Percentiles rank a stretch among this genome's conserved stretches.
phyloP scores from a whole-genome alignment of 2,113 vertebrate species.

The Heterocephalus glaber region DNA sequence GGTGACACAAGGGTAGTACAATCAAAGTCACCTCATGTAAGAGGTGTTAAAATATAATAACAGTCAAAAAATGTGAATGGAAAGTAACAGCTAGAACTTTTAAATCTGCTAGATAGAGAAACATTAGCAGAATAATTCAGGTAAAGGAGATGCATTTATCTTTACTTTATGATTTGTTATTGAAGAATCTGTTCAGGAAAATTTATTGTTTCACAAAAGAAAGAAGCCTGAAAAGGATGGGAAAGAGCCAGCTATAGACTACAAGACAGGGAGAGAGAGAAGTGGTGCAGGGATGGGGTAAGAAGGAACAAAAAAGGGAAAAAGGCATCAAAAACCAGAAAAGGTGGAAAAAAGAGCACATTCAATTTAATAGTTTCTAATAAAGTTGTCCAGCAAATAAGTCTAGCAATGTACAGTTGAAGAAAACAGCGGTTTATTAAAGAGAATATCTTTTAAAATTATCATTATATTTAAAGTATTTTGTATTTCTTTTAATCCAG shows the following conservation, averaged over 20 bases:
- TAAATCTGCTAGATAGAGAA: slow-evolving; percentile 70
- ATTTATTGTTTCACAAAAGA: slow-evolving; percentile 80
- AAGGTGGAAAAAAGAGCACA: slow-evolving; percentile 43
- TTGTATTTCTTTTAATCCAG: not conserved
- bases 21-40: slow-evolving; percentile 70
- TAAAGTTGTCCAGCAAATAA: slow-evolving; percentile 4
- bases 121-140: slow-evolving; percentile 74
- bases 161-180: slow-evolving; percentile 80
- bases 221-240: slow-evolving; percentile 71
- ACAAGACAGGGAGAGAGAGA: slow-evolving; percentile 59
- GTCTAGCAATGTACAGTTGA: not conserved
- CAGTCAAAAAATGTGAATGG: slow-evolving; percentile 69
- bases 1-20: slow-evolving; percentile 68
- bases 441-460: slow-evolving; percentile 44
- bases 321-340: not conserved
- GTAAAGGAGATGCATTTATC: slow-evolving; percentile 81
- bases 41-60: slow-evolving; percentile 74
- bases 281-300: not conserved
- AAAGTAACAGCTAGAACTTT: slow-evolving; percentile 80
- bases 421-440: slow-evolving; percentile 20
- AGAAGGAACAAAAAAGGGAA: slow-evolving; percentile 2
- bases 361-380: slow-evolving; percentile 59
- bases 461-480: slow-evolving; percentile 20
- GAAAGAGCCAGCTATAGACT: slow-evolving; percentile 68
- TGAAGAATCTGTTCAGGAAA: slow-evolving; percentile 81